phyloP scores from a whole-genome alignment of 2,888 invertebrate genomes.

The Synanthedon tipuliformis region DNA sequence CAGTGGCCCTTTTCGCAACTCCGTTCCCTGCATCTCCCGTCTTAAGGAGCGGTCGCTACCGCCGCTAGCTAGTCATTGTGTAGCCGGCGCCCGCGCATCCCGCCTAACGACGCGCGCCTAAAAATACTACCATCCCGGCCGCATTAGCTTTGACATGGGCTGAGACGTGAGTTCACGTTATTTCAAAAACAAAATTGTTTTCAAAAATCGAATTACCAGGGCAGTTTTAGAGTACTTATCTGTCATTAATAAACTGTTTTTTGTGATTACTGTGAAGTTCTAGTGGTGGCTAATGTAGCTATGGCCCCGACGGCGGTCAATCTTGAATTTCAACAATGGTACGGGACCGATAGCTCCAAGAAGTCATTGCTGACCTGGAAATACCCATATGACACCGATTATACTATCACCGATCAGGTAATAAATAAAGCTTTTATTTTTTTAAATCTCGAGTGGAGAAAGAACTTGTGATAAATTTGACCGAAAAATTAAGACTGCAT shows the following conservation, averaged over 20 bases:
- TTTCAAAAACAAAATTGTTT: constrained; percentile 13
- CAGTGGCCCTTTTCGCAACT: constrained; percentile 16
- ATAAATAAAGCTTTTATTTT: background rate
- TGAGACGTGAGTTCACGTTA: constrained; percentile 20
- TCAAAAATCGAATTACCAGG: background rate
- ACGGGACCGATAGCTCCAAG: constrained; percentile 45
- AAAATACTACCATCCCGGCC: constrained; percentile 33
- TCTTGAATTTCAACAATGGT: constrained; percentile 57
- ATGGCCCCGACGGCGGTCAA: constrained; percentile 61
- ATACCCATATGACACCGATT: constrained; percentile 44
- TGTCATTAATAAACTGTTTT: background rate
- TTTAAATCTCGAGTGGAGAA: background rate
- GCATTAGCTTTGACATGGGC: constrained; percentile 30
- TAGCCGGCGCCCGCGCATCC: constrained; percentile 58
- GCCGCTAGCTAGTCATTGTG: constrained; percentile 30
- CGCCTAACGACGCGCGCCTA: constrained; percentile 34
- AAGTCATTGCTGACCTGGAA: constrained; percentile 59
- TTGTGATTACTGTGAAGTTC: constrained; percentile 9
- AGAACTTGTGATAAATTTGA: too few species aligned
- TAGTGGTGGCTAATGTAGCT: constrained; percentile 43
- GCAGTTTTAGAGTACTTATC: background rate
- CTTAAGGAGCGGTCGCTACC: constrained; percentile 51
- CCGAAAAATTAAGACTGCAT: too few species aligned
- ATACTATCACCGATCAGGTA: constrained; percentile 58
- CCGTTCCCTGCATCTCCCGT: constrained; percentile 49